phyloP scores from a whole-genome alignment of 2,797 vertebrate species.

The Paguma larvata region DNA sequence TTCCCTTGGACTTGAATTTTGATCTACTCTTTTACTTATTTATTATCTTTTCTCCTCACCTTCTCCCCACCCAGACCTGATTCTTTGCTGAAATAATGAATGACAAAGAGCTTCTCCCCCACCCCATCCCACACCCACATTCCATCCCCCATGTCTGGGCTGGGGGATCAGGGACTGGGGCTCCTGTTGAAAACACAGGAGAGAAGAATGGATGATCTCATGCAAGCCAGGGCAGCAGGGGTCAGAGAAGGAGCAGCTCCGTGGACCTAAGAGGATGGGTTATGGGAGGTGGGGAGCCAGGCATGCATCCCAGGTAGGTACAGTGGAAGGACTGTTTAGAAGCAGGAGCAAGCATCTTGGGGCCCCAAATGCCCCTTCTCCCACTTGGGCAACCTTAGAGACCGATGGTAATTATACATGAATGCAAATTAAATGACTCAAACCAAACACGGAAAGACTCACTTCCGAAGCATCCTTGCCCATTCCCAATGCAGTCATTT shows the following conservation, averaged over 20 bases:
- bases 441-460: conserved; percentile 68
- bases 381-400: conserved; percentile 30
- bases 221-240: background rate
- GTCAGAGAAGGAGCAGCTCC: background rate
- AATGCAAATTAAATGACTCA: conserved; percentile 71
- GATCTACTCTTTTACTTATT: background rate
- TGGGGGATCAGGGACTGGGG: background rate
- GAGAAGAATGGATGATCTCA: background rate
- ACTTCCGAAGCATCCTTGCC: conserved; percentile 33
- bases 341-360: background rate
- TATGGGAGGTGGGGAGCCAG: background rate
- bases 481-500: background rate
- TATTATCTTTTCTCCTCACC: background rate
- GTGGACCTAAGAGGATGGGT: background rate
- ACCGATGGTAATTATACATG: conserved; percentile 53
- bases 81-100: conserved; percentile 54
- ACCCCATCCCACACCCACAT: background rate
- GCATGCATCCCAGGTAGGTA: accelerated
- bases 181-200: background rate
- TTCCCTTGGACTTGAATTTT: conserved; percentile 22
- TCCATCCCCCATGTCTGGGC: background rate
- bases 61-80: background rate
- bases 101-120: background rate
- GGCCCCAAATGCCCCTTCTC: conserved; percentile 1
- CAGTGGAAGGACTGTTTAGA: background rate